These are phyloP conservation scores for Littorina saxatilis DNA, from an alignment of 1,140 invertebrate genomes.

Conservation along the genomic window DNA sequence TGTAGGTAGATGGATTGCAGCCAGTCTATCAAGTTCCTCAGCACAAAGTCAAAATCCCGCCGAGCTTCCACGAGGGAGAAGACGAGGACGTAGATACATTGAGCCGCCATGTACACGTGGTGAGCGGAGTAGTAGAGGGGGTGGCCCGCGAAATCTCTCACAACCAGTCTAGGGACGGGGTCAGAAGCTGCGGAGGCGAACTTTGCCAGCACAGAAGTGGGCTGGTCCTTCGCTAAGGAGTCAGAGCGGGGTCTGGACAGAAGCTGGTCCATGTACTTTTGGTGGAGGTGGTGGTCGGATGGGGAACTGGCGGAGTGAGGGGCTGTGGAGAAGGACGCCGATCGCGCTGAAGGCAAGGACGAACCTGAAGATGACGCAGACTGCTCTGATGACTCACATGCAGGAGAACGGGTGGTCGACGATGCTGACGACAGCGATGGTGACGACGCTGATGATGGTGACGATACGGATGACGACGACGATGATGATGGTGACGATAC, in stretches of 20 bases:
- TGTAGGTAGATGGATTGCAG: slow-evolving; percentile 56
- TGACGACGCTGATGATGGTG: too few species aligned
- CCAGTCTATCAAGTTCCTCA: slow-evolving; percentile 51
- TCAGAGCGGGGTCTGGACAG: background rate
- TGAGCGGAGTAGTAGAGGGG: slow-evolving; percentile 56
- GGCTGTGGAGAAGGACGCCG: too few species aligned
- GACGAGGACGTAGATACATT: slow-evolving; percentile 54
- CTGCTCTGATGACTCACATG: too few species aligned
- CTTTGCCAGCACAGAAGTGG: background rate
- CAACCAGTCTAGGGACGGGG: slow-evolving; percentile 42
- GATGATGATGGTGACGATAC: too few species aligned
- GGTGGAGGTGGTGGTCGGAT: too few species aligned
- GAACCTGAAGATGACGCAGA: too few species aligned
- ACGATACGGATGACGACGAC: too few species aligned
- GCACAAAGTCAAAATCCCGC: slow-evolving; percentile 34
- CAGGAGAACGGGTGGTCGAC: too few species aligned
- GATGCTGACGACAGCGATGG: too few species aligned
- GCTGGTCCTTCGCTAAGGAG: background rate
- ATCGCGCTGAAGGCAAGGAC: too few species aligned
- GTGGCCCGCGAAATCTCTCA: slow-evolving; percentile 59
- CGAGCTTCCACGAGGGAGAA: slow-evolving; percentile 54
- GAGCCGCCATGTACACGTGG: slow-evolving; percentile 58
- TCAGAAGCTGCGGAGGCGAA: background rate
- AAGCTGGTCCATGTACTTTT: background rate
- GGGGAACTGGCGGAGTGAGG: too few species aligned